Base-by-base conservation (phyloP, 2,113 vertebrate species). In the Candoia aspera region DNA sequence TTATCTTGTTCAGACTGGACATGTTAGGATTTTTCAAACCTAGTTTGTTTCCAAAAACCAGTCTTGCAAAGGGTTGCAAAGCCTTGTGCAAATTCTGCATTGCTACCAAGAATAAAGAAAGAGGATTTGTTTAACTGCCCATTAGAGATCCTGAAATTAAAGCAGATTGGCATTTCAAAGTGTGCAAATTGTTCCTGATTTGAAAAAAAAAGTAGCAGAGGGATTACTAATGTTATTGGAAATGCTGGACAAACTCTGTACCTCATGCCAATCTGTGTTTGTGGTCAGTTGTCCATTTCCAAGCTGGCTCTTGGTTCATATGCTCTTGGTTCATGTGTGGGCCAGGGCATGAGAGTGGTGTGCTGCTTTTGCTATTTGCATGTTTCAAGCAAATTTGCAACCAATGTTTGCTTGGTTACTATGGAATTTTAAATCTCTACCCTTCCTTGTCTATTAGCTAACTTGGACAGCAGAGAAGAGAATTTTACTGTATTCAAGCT, bases 401-500 rank as follows among this genome's bases (percentile, higher is more conserved):
- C 53, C n/a, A 54, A 24, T 62, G 46, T 17, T 24, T 92, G 23
- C 46, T 89, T 85, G 87, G 24, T n/a, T 64, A 0, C 33, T 26
- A 26, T 91, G 85, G 26, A 62, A 9, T 54, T 91, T 68, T 42
- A 62, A 58, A 10, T 33, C 29, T 13, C 13, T 19, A 26, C 12
- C 49, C 54, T 42, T 91, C 90, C 46, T 42, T 55, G 46, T 58
- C 84, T 89, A 49, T 86, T 92, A 93, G 42, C 57, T 23, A 87
- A 10, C 8, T 87, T 91, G 57, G n/a, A 59, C 33, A 29, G 57
- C 54, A 62, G 53, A 84, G 86, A 24, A 90, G 73, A 60, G 60
- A 92, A 21, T 90, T 92, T 13, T 88, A 15, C 26, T 83, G 9
- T 84, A 53, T 68, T 92, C 84, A 79, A 19, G 86, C 91, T 93